phyloP scores from a whole-genome alignment of 1,140 invertebrate genomes.

The Drosophila tsacasi region DNA sequence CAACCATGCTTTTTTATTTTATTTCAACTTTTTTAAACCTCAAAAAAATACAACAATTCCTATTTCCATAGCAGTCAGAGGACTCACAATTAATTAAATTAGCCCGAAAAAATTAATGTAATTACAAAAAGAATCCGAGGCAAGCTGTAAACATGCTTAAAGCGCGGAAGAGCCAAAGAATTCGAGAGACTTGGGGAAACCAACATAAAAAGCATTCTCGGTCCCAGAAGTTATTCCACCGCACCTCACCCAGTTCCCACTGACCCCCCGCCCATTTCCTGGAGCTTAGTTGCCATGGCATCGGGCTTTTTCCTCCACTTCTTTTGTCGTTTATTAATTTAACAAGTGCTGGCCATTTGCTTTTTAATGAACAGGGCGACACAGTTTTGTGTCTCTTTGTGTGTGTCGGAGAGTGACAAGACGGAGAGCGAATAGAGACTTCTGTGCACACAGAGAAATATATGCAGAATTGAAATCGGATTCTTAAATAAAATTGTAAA shows the following conservation, averaged over 20 bases:
- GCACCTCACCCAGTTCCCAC: conserved; percentile 29
- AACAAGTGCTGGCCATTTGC: conserved; percentile 63
- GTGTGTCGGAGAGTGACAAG: conserved; percentile 20
- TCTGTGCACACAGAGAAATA: conserved; percentile 10
- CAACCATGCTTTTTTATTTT: background rate
- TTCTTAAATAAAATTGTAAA: background rate
- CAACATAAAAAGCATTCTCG: conserved; percentile 44
- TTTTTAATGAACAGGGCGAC: conserved; percentile 64
- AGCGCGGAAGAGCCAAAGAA: conserved; percentile 22
- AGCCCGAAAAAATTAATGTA: background rate
- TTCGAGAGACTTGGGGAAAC: conserved; percentile 5
- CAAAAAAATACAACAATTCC: background rate
- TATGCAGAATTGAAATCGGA: background rate
- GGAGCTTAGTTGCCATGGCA: conserved; percentile 35
- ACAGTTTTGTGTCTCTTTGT: conserved; percentile 54
- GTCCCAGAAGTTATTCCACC: conserved; percentile 27
- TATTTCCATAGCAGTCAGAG: background rate
- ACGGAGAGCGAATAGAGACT: conserved; percentile 14
- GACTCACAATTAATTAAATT: conserved; percentile 14
- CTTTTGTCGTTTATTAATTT: conserved; percentile 71
- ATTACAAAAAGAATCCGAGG: conserved; percentile 13
- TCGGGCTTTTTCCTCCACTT: conserved; percentile 24
- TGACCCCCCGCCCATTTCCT: conserved; percentile 21
- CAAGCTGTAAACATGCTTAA: conserved; percentile 14
- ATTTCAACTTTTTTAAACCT: background rate